phyloP scores from a whole-genome alignment of 2,888 invertebrate species.

The Hirudinaria manillensis region DNA sequence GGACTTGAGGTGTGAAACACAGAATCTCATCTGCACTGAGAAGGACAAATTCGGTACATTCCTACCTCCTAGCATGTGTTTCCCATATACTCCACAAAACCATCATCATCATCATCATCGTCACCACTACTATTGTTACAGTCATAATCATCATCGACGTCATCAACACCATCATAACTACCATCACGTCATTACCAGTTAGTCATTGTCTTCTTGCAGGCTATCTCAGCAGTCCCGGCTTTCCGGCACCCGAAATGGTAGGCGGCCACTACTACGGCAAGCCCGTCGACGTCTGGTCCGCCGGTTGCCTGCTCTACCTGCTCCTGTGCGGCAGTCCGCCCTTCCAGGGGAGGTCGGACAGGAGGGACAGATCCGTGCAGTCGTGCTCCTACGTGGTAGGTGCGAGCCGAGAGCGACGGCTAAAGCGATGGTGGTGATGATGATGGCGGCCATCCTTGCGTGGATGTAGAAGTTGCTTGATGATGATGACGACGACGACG shows the following conservation, averaged over 20 bases:
- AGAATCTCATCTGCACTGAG: background rate
- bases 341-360: conserved; percentile 65
- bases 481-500: background rate
- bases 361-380: conserved; percentile 11
- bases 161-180: background rate
- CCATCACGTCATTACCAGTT: too few species aligned
- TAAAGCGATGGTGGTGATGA: background rate
- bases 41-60: conserved; percentile 11
- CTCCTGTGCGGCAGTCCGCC: conserved; percentile 87
- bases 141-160: background rate
- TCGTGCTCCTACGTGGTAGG: background rate
- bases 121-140: background rate
- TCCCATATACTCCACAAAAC: too few species aligned
- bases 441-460: background rate
- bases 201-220: conserved; percentile 58
- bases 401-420: background rate
- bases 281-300: conserved; percentile 95
- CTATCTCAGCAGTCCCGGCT: conserved; percentile 89
- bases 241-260: conserved; percentile 96
- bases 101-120: background rate
- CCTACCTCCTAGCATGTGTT: too few species aligned
- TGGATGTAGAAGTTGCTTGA: background rate
- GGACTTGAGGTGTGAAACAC: background rate
- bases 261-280: conserved; percentile 73
- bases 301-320: conserved; percentile 88